Percentiles rank a stretch among this genome's conserved stretches.
Conservation (phyloP, 2,113 vertebrate species). For the Tricholaema leucomelas region DNA sequence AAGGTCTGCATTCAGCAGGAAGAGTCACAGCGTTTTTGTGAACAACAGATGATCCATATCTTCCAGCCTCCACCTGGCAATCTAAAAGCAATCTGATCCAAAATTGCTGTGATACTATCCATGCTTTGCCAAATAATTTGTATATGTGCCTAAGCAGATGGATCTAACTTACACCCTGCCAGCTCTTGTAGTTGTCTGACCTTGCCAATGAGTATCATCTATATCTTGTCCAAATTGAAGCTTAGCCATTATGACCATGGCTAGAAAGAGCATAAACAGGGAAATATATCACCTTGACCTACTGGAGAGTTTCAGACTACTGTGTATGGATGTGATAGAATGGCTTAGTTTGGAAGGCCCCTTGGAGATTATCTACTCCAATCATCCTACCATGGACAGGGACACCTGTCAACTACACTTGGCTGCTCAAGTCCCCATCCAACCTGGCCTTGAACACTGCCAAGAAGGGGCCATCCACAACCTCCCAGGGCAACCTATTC, state of each 20-base stretch:
- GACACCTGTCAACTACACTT: too few species aligned
- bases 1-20: neutral
- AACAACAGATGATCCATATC: conserved; percentile 45
- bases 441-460: too few species aligned
- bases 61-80: conserved; percentile 52
- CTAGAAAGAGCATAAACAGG: neutral
- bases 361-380: too few species aligned
- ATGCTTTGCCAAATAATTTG: conserved; percentile 55
- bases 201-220: conserved; percentile 35
- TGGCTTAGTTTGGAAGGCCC: too few species aligned
- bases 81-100: conserved; percentile 23
- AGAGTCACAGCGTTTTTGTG: neutral
- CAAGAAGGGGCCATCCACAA: too few species aligned
- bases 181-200: conserved; percentile 22
- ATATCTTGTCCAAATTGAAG: neutral
- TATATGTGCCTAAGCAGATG: conserved; percentile 61
- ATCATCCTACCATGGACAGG: too few species aligned
- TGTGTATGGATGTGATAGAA: neutral
- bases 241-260: neutral
- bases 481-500: too few species aligned
- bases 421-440: too few species aligned
- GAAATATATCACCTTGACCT: neutral
- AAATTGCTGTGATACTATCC: conserved; percentile 34
- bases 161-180: neutral
- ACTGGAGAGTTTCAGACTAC: neutral